phyloP scores from a whole-genome alignment of 2,797 vertebrate species.

The Erpetoichthys calabaricus region DNA sequence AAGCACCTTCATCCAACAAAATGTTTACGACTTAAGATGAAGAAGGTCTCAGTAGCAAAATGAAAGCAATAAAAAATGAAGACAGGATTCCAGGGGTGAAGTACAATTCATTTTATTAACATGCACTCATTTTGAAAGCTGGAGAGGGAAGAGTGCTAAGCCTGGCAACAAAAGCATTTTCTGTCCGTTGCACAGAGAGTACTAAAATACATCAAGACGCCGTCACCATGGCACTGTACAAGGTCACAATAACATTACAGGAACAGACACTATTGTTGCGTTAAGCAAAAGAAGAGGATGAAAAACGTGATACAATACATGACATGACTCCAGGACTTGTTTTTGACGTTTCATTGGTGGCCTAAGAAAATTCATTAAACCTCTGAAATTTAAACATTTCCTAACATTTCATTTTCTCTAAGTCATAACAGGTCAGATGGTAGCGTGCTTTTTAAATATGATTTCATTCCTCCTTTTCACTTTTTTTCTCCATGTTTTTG shows the following conservation, averaged over 20 bases:
- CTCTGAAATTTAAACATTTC: no score
- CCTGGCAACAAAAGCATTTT: slow-evolving; percentile 1
- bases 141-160: not conserved
- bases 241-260: slow-evolving; percentile 4
- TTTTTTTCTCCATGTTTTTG: no score
- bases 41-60: not conserved
- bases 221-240: not conserved
- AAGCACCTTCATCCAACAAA: no score
- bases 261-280: no score
- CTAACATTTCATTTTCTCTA: no score
- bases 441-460: no score
- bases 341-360: no score
- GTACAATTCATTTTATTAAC: slow-evolving; percentile 3
- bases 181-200: not conserved
- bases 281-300: no score
- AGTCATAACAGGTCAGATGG: no score
- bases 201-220: slow-evolving; percentile 1
- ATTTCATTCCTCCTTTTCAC: no score
- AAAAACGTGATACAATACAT: not conserved
- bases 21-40: no score
- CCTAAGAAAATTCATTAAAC: no score
- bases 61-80: not conserved
- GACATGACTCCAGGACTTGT: not conserved
- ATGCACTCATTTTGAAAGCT: not conserved
- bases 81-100: not conserved